Base-by-base conservation (phyloP, 2,113 vertebrate species). In the Chloropsis cyanopogon region DNA sequence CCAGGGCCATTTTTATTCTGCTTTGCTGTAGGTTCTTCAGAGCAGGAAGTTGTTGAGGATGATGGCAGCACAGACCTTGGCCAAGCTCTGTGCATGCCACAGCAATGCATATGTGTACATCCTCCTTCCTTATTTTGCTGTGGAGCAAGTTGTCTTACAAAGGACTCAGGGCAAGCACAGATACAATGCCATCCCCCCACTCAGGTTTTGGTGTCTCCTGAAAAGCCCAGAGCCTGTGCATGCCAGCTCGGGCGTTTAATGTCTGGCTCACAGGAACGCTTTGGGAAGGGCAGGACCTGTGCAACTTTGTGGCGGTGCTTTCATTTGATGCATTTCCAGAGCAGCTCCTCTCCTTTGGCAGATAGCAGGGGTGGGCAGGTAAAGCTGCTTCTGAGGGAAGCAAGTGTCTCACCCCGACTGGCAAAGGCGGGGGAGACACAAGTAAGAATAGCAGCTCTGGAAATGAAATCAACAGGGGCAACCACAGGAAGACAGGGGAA, bases 191-290 rank as follows among this genome's bases (percentile, higher is more conserved):
- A 2, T 4, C 17, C 9, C 19, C 0, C 3, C 14, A 9, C 3
- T 5, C 9, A 26, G 19, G 33, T 56, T 70, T 39, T 24, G 35
- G 41, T 97, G 97, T 39, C 93, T 98, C 4, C 95, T 97, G 84
- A 98, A 98, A 96, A 98, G 96, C 3, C 78, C 98, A 57, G 97
- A 98, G 23, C 97, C 97, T 2, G 19, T 98, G 53, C 97, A 97
- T 14, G 97, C 96, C 98, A 98, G 85, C 59, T 41, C 96, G 82
- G 71, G n/a, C 98, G 31, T 61, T 52, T 53, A 22, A 46, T 9
- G 12, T 23, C 63, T 53, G 59, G 19, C 7, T 37, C 19, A 28
- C 35, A 37, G 31, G n/a, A 88, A 9, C 0, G 0, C 22, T 9
- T 21, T 8, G 19, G 37, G 50, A 64, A 65, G 56, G 59, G 37